A percentile compares a stretch with the other conserved stretches of the same genome.
phyloP scores from a whole-genome alignment of 1,140 invertebrate genomes.

The Hyposmocoma kahamanoa region DNA sequence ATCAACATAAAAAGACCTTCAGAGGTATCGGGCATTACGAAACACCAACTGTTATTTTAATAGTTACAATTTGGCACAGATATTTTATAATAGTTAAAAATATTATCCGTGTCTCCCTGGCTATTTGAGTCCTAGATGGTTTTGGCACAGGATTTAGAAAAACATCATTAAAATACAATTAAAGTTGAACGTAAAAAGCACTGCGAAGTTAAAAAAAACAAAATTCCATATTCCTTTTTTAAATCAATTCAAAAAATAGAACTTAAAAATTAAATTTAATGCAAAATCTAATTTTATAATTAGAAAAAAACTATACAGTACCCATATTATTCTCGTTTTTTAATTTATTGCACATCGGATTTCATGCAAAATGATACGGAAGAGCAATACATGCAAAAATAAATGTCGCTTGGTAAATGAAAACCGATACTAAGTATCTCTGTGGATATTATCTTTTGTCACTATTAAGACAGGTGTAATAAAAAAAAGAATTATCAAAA shows the following conservation, averaged over 20 bases:
- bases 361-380: slow-evolving; percentile 57
- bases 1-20: slow-evolving; percentile 62
- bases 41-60: slow-evolving; percentile 33
- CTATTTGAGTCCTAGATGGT: slow-evolving; percentile 51
- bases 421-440: no score
- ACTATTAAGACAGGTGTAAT: no score
- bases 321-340: slow-evolving; percentile 41
- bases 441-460: no score
- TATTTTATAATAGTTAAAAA: slow-evolving; percentile 31
- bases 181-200: no score
- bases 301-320: slow-evolving; percentile 53
- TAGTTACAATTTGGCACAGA: slow-evolving; percentile 63
- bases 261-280: slow-evolving; percentile 41
- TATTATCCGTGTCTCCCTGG: slow-evolving; percentile 36
- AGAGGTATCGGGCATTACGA: slow-evolving; percentile 41
- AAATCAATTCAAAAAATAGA: slow-evolving; percentile 44
- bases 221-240: slow-evolving; percentile 31
- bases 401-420: no score
- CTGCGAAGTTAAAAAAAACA: no score
- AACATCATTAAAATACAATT: slow-evolving; percentile 11
- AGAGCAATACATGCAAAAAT: no score
- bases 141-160: slow-evolving; percentile 46
- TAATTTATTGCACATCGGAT: slow-evolving; percentile 60
- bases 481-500: no score
- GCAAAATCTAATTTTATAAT: slow-evolving; percentile 50